Evolutionary conservation across 2,113 vertebrate species (phyloP).

Genomic region (Lontra canadensis): DNA sequence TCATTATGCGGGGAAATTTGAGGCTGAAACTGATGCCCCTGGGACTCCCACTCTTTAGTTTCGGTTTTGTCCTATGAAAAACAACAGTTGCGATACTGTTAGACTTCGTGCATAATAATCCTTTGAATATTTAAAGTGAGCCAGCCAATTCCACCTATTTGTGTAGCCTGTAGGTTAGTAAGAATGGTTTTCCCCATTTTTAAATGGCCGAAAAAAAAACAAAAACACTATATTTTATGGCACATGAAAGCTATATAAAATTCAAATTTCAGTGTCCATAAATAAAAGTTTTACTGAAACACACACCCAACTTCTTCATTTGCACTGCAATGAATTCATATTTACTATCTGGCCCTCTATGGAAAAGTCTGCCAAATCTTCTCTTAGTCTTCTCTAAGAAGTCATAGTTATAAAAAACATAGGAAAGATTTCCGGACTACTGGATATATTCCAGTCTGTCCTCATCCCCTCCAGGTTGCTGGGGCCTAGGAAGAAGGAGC

Average conservation of each 20-base stretch:
- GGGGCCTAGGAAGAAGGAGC: background rate
- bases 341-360: background rate
- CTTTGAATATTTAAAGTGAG: background rate
- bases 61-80: background rate
- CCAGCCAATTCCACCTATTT: background rate
- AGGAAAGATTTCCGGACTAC: background rate
- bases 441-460: background rate
- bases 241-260: background rate
- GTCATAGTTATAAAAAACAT: background rate
- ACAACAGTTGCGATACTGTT: background rate
- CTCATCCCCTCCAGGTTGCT: background rate
- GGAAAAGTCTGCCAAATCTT: background rate
- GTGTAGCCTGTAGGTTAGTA: background rate
- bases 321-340: background rate
- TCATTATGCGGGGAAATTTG: background rate
- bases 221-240: background rate
- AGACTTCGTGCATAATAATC: background rate
- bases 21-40: background rate
- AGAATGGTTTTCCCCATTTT: background rate
- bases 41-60: background rate
- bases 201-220: background rate
- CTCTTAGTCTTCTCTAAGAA: background rate
- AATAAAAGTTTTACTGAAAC: slow-evolving; percentile 16
- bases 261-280: slow-evolving; percentile 8
- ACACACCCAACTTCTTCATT: background rate